Conservation (phyloP, 2,113 vertebrate genomes). For the Macrotus californicus region DNA sequence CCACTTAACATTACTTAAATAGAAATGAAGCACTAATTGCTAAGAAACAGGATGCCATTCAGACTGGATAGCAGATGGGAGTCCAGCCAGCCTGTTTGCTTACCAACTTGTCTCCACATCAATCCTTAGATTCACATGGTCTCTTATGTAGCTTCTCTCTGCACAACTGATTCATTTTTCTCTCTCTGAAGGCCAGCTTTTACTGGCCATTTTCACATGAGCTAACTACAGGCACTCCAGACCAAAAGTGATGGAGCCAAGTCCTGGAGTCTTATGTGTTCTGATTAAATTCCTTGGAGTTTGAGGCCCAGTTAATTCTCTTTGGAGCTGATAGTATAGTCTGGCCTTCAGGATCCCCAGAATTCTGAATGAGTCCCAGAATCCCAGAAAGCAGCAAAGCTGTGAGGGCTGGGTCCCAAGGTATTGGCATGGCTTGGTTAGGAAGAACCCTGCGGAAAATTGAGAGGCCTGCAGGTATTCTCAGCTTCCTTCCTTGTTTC, state of each 20-base stretch:
- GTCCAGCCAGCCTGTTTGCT: neutral
- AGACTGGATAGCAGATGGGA: neutral
- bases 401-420: neutral
- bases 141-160: neutral
- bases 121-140: neutral
- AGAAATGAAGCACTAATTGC: neutral
- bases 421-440: neutral
- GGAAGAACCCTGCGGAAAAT: neutral
- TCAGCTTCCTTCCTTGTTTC: neutral
- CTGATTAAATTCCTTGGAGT: neutral
- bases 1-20: neutral
- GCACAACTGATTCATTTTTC: neutral
- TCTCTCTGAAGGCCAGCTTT: neutral
- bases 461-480: neutral
- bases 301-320: neutral
- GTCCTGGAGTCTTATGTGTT: neutral
- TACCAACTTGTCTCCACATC: neutral
- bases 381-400: neutral
- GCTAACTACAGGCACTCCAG: neutral
- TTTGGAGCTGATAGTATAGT: neutral
- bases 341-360: neutral
- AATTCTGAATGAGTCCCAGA: neutral
- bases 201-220: neutral
- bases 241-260: neutral
- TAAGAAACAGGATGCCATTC: neutral